Evolutionary conservation across 2,113 vertebrate species (phyloP).

Genomic region (Donacobius atricapilla): DNA sequence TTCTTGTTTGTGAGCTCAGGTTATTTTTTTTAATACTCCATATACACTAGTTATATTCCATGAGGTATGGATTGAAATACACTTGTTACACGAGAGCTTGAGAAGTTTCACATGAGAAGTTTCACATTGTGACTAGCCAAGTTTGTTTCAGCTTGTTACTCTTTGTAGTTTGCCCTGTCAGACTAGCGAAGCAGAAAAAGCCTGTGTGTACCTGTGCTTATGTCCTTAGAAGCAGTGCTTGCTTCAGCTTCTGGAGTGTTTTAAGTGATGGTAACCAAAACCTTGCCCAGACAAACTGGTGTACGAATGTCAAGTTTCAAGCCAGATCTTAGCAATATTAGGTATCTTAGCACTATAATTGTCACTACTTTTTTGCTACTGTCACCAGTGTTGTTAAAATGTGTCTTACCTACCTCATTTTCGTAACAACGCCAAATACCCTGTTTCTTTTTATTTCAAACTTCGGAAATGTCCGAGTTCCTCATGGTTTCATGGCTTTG

Average conservation of each 20-base stretch:
- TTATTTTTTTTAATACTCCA: not conserved
- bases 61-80: not conserved
- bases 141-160: not conserved
- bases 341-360: not conserved
- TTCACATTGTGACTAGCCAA: not conserved
- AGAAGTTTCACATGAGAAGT: not conserved
- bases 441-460: not conserved
- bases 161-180: not conserved
- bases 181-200: not conserved
- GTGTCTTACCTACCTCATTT: not conserved
- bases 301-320: not conserved
- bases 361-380: not conserved
- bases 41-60: not conserved
- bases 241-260: not conserved
- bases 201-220: not conserved
- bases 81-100: not conserved
- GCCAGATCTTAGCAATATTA: not conserved
- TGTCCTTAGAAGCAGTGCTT: not conserved
- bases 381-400: not conserved
- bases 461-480: not conserved
- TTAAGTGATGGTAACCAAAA: not conserved
- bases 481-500: not conserved
- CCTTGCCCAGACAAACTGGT: not conserved
- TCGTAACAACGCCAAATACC: not conserved
- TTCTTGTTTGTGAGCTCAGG: not conserved